Conservation (phyloP, 2,888 invertebrate genomes). For the Pimpla rufipes region DNA sequence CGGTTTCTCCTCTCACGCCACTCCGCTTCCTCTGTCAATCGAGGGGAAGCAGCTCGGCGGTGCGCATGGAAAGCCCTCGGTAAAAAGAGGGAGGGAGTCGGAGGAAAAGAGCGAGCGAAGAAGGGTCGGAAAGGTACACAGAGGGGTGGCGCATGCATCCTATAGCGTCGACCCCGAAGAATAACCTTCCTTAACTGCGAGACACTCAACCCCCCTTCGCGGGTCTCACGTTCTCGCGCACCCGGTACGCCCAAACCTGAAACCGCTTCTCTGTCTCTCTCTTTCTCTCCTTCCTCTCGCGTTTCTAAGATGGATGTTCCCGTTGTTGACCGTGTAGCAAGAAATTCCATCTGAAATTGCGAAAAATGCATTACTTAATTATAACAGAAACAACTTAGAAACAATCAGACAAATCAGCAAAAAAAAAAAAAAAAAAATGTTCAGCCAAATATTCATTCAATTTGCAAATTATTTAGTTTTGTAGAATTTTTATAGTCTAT, state of each 20-base stretch:
- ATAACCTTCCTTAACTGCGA: conserved; percentile 23
- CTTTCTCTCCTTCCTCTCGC: neutral
- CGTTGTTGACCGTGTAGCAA: neutral
- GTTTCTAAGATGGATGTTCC: conserved; percentile 11
- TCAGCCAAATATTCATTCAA: neutral
- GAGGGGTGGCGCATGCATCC: conserved; percentile 38
- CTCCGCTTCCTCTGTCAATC: conserved; percentile 43
- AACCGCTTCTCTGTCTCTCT: neutral
- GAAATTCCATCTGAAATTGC: neutral
- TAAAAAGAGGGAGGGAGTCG: conserved; percentile 7
- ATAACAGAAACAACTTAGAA: neutral
- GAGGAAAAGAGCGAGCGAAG: conserved; percentile 12
- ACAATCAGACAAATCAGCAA: too few relatives aligned
- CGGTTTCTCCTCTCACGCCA: conserved; percentile 65
- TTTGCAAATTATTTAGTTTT: neutral
- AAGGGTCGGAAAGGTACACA: conserved; percentile 58
- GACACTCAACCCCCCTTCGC: conserved; percentile 43
- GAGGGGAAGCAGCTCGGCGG: conserved; percentile 28
- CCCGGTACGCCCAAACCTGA: conserved; percentile 28
- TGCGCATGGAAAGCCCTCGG: conserved; percentile 50
- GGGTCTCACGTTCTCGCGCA: conserved; percentile 5
- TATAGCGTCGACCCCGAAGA: conserved; percentile 34
- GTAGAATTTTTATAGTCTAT: neutral
- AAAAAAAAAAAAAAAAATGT: too few relatives aligned
- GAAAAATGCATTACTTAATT: neutral